Conservation (phyloP, 2,113 vertebrate species). For the Prochilodus magdalenae region DNA sequence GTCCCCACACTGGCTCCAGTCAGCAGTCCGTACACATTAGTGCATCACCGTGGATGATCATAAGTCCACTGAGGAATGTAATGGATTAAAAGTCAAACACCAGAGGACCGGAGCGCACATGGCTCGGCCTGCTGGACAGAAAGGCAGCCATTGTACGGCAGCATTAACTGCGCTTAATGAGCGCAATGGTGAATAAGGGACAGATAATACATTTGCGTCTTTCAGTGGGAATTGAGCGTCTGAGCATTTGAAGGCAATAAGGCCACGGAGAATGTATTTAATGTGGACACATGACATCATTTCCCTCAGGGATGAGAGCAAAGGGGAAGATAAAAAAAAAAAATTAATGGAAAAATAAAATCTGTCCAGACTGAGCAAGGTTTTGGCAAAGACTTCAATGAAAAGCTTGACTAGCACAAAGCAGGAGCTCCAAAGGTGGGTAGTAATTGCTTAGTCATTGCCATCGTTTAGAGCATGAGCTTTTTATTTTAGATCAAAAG, state of each 20-base stretch:
- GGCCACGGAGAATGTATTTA: constrained; percentile 51
- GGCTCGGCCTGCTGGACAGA: constrained; percentile 58
- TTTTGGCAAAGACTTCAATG: neutral
- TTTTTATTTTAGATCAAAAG: no score
- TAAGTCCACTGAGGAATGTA: constrained; percentile 77
- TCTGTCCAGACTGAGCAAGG: no score
- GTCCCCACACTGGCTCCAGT: constrained; percentile 67
- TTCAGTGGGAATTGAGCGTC: constrained; percentile 40
- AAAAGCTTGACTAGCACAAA: neutral
- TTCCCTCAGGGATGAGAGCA: constrained; percentile 26
- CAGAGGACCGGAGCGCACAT: constrained; percentile 69
- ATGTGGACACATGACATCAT: constrained; percentile 53
- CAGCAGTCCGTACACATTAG: constrained; percentile 66
- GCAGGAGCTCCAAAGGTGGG: neutral
- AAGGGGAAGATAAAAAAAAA: constrained; percentile 16
- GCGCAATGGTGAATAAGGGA: constrained; percentile 54
- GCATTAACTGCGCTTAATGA: constrained; percentile 53
- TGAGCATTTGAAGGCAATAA: constrained; percentile 34
- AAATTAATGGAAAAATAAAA: constrained; percentile 1
- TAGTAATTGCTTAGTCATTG: neutral
- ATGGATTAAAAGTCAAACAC: constrained; percentile 79
- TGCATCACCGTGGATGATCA: constrained; percentile 58
- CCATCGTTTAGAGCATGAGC: no score
- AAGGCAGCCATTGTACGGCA: constrained; percentile 61
- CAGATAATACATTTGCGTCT: constrained; percentile 48